Percentiles rank a stretch among this genome's conserved stretches.
These are phyloP conservation scores for Aquatica leii DNA, from an alignment of 2,888 invertebrate species.

Conservation along the genomic window DNA sequence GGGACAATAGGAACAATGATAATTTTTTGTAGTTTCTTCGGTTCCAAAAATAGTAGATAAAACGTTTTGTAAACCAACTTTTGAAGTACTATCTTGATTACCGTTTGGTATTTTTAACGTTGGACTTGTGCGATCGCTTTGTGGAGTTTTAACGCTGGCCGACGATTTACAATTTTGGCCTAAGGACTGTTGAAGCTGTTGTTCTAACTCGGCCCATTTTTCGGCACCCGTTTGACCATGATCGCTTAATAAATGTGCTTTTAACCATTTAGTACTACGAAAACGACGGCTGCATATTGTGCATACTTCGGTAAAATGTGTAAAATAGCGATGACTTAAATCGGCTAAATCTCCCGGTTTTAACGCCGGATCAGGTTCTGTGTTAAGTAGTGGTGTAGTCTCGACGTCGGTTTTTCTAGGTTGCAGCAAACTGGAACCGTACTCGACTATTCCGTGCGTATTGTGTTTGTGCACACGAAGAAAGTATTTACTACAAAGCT, in stretches of 20 bases:
- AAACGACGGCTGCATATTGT: constrained; percentile 87
- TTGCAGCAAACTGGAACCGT: constrained; percentile 65
- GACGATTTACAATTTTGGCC: constrained; percentile 47
- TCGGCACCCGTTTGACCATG: constrained; percentile 77
- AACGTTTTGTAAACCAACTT: constrained; percentile 63
- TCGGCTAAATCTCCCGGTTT: constrained; percentile 67
- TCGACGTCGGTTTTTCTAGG: constrained; percentile 58
- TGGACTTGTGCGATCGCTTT: constrained; percentile 58
- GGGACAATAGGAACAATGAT: constrained; percentile 89
- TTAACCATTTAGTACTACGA: constrained; percentile 86
- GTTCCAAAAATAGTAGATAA: constrained; percentile 64
- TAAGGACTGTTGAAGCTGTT: constrained; percentile 58
- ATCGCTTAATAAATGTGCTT: constrained; percentile 85
- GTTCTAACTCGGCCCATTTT: constrained; percentile 69
- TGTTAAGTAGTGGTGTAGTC: constrained; percentile 53
- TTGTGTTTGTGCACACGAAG: constrained; percentile 97
- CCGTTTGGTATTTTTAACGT: constrained; percentile 69
- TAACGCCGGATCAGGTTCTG: constrained; percentile 60
- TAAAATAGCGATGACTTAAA: constrained; percentile 70
- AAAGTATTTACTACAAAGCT: constrained; percentile 97
- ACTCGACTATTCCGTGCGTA: constrained; percentile 95
- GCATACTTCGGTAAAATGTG: constrained; percentile 79
- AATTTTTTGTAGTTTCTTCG: constrained; percentile 74
- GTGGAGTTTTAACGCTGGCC: constrained; percentile 42
- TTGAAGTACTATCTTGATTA: constrained; percentile 51